Conservation (phyloP, 2,113 vertebrate species). For the Oncorhynchus nerka region DNA sequence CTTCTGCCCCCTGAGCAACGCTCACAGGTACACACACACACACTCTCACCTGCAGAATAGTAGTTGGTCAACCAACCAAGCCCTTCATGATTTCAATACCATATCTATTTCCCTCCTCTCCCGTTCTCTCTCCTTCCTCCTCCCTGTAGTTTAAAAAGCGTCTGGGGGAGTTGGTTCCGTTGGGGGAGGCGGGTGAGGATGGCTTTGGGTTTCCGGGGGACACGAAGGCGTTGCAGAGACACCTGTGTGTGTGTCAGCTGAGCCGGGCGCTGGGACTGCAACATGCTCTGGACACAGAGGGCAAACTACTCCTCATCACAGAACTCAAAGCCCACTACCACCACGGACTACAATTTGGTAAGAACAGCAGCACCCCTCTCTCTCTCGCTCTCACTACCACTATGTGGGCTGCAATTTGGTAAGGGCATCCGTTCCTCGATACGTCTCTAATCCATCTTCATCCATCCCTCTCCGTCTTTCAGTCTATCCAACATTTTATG, state of each 20-base stretch:
- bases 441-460: too few species aligned
- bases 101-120: background rate
- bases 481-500: too few species aligned
- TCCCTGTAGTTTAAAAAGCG: slow-evolving; percentile 84
- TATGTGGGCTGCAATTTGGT: too few species aligned
- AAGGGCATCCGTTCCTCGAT: too few species aligned
- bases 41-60: background rate
- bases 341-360: slow-evolving; percentile 91
- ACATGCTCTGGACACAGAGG: slow-evolving; percentile 76
- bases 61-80: too few species aligned
- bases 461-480: too few species aligned
- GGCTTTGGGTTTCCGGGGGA: slow-evolving; percentile 80
- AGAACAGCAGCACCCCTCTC: slow-evolving; percentile 43
- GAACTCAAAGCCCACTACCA: slow-evolving; percentile 89
- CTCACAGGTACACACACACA: slow-evolving; percentile 75
- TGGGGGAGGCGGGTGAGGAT: slow-evolving; percentile 71
- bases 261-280: slow-evolving; percentile 87
- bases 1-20: slow-evolving; percentile 83
- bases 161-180: slow-evolving; percentile 83
- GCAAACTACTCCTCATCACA: slow-evolving; percentile 81
- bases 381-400: too few species aligned
- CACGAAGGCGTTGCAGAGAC: slow-evolving; percentile 89
- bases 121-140: background rate
- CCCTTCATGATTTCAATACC: background rate
- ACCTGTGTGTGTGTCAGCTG: slow-evolving; percentile 90